Base-by-base conservation (phyloP, 2,888 invertebrate species). In the Athalia circularis region DNA sequence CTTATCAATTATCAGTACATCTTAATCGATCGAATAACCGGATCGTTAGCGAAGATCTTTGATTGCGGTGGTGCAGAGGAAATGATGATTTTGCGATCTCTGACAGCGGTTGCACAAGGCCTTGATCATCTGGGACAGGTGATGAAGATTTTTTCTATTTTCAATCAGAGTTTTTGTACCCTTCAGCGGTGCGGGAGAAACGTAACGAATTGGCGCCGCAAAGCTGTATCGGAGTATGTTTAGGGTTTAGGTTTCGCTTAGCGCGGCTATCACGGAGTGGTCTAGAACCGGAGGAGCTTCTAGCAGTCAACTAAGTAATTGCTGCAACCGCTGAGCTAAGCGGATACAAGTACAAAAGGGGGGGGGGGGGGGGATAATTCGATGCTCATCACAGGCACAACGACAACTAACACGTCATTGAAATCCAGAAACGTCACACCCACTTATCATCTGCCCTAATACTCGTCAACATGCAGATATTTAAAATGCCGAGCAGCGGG, bases 221-320 rank as follows among this genome's bases (percentile, higher is more conserved):
- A 61, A 61, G 6, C 7, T 11, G 11, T 54, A 68, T 11, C 68
- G 11, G 29, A 67, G 59, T 72, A 5, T 1, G 43, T 59, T 47
- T 47, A 72, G 59, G 13, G 43, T 59, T 47, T 47, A 72, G 59
- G 13, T 72, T 47, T 59, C 43, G 13, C 13, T 59, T 15, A 72
- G 59, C 72, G 11, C 13, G 43, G 72, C 9, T 72, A 59, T 59
- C 72, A 72, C 77, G 65, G 79, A 82, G 80, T 81, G 83, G 81
- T 82, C 80, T 82, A 81, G 82, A 83, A 83, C 81, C 80, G 80
- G 80, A 81, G 79, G 81, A 82, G 82, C 83, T 84, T 75, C 75
- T 75, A 64, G 59, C 72, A 72, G 75, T 75, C 75, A 80, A 81
- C 83, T 80, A 80, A 80, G 83, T 82, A 82, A 83, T 84, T 81